Base-by-base conservation (phyloP, 2,797 vertebrate genomes). In the Acanthornis magna region DNA sequence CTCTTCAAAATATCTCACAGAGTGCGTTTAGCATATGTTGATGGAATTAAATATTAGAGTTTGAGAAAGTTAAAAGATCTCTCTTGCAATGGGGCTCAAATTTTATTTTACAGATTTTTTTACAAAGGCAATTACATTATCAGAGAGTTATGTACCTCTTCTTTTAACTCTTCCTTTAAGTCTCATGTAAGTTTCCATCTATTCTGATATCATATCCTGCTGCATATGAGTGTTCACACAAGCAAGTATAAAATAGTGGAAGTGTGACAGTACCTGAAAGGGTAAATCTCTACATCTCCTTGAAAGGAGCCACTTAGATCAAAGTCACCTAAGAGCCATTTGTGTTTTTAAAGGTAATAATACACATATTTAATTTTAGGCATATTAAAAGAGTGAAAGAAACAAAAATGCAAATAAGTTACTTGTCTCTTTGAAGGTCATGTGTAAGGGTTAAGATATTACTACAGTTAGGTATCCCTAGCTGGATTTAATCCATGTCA, bases 251-350 rank as follows among this genome's bases (percentile, higher is more conserved):
- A 68, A 53, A 42, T 45, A 16, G 8, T 54, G 16, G 8, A 71
- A 81, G 8, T 0, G 0, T 43, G 30, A 11, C 13, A 4, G 3
- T 51, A 36, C 1, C 1, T 32, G 25, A 8, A 50, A 50, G 10
- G 8, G 29, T 68, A 78, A 57, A 68, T 68, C 11, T 53, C 7
- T 13, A 32, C 11, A 19, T 2, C 5, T 51, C 9, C 14, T 50
- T 68, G 45, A 75, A 78, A 73, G 8, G 4, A 66, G 25, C 4
- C 32, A 22, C 7, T 62, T 70, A 36, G 11, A 45, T 36, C 51
- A 45, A 67, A 78, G 48, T 13, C 9, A 18, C 7, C 10, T 68
- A 42, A 45, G 22, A 6, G 3, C 38, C 7, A 74, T 70, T 55
- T 62, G 12, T n/a, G 22, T n/a, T 83, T 92, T 47, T 21, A 25